These are phyloP conservation scores for Festucalex cinctus DNA, from an alignment of 2,113 vertebrate species.

Conservation along the genomic window DNA sequence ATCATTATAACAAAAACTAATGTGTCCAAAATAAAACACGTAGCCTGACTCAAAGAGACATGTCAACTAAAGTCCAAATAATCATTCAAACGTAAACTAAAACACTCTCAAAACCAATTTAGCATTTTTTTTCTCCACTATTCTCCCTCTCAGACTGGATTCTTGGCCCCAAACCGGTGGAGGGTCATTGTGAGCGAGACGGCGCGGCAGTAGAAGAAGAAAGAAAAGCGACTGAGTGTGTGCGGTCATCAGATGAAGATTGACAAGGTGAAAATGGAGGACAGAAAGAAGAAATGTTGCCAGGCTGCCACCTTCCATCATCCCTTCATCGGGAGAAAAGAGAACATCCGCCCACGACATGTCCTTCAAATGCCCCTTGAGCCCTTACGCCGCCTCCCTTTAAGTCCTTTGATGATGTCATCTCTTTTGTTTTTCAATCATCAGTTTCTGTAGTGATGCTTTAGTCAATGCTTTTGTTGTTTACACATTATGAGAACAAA, in stretches of 20 bases:
- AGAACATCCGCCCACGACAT: slow-evolving; percentile 42
- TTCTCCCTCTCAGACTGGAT: slow-evolving; percentile 56
- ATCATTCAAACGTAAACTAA: background rate
- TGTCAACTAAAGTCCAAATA: background rate
- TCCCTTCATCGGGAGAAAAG: slow-evolving; percentile 26
- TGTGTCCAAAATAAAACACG: too few species aligned
- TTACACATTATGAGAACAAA: background rate
- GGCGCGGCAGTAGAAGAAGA: slow-evolving; percentile 25
- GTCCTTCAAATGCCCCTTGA: slow-evolving; percentile 41
- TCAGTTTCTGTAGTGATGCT: slow-evolving; percentile 19
- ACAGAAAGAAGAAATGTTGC: slow-evolving; percentile 35
- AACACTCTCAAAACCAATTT: background rate
- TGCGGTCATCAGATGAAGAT: slow-evolving; percentile 16
- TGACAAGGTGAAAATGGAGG: slow-evolving; percentile 27
- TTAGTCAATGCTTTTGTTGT: slow-evolving; percentile 7
- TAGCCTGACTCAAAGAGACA: too few species aligned
- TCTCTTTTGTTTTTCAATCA: slow-evolving; percentile 4
- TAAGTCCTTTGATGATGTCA: slow-evolving; percentile 2
- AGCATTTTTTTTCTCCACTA: background rate
- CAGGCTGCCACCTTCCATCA: slow-evolving; percentile 29
- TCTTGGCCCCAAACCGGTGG: slow-evolving; percentile 57
- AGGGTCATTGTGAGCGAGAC: slow-evolving; percentile 46
- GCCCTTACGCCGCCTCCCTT: slow-evolving; percentile 67
- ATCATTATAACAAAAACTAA: too few species aligned
- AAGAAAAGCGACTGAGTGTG: slow-evolving; percentile 20